phyloP scores from a whole-genome alignment of 1,140 invertebrate genomes.

The Drosophila carrolli region DNA sequence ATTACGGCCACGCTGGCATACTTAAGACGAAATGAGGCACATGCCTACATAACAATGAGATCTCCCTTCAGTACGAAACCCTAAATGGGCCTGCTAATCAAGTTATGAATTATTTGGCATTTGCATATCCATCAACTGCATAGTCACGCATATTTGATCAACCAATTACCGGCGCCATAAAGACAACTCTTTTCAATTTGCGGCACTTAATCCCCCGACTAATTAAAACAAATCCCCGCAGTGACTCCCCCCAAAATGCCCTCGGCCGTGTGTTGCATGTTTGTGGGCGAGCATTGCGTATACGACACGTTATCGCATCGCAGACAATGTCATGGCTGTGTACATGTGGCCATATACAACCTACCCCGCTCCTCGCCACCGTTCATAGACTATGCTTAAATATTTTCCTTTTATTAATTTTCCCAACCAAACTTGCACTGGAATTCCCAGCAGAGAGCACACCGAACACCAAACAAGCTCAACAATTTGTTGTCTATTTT shows the following conservation, averaged over 20 bases:
- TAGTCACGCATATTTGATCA: conserved; percentile 34
- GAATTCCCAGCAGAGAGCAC: conserved; percentile 27
- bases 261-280: conserved; percentile 6
- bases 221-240: conserved; percentile 67
- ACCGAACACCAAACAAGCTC: conserved; percentile 50
- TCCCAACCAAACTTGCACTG: conserved; percentile 16
- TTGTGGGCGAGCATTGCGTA: conserved; percentile 53
- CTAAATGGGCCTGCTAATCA: conserved; percentile 25
- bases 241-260: conserved; percentile 10
- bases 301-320: conserved; percentile 55
- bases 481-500: conserved; percentile 69
- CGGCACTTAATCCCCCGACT: conserved; percentile 51
- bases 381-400: conserved; percentile 55
- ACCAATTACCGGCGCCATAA: conserved; percentile 28
- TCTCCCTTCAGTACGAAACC: background rate
- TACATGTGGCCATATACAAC: conserved; percentile 33
- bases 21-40: conserved; percentile 9
- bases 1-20: conserved; percentile 16
- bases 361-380: background rate
- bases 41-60: conserved; percentile 23
- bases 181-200: conserved; percentile 47
- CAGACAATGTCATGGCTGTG: conserved; percentile 43
- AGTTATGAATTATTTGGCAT: conserved; percentile 41
- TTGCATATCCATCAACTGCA: conserved; percentile 36
- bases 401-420: conserved; percentile 78